Base-by-base conservation (phyloP, 2,113 vertebrate genomes). In the Blennius ocellaris region DNA sequence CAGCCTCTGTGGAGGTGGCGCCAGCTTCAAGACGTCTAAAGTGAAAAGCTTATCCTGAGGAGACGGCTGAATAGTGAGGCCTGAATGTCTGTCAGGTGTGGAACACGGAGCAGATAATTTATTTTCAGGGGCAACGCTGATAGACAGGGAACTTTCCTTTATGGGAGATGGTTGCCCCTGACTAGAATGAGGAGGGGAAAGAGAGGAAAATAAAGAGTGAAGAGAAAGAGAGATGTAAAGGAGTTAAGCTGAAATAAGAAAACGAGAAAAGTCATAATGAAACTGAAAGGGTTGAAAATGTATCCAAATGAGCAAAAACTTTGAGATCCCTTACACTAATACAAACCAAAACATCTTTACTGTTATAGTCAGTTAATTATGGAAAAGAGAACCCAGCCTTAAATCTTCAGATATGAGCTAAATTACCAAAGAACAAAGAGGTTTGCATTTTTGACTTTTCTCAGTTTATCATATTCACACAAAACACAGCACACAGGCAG, bases 131-230 rank as follows among this genome's bases (percentile, higher is more conserved):
- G 40, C 69, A 79, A 81, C 63, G 83, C 5, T 66, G 51, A 82
- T 82, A 82, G 80, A 69, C 37, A 77, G 37, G 59, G 73, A 78
- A 54, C 57, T 54, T 69, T 83, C 61, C 39, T 73, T 69, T 78
- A 73, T 45, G 47, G 55, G 54, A 76, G 67, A 68, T 17, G 57
- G 55, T 11, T 71, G 74, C 0, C 12, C 64, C 43, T 64, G 67
- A 89, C 90, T 90, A 30, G 81, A 75, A 80, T 47, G 43, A 43
- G 68, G 73, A 45, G 17, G 38, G 56, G 43, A 69, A 36, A 85
- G 12, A 74, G 15, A 78, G 38, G 54, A 55, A 36, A 52, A 2
- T 0, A 38, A 39, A 37, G 7, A 59, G 4, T 59, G 21, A 12
- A n/a, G 17, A 43, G n/a, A n/a, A 15, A 8, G 36, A 30, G 0